These are phyloP conservation scores for Aurelia coerulea DNA, from an alignment of 30 jellyfish, hydroid and myxozoan genomes.

Conservation along the genomic window DNA sequence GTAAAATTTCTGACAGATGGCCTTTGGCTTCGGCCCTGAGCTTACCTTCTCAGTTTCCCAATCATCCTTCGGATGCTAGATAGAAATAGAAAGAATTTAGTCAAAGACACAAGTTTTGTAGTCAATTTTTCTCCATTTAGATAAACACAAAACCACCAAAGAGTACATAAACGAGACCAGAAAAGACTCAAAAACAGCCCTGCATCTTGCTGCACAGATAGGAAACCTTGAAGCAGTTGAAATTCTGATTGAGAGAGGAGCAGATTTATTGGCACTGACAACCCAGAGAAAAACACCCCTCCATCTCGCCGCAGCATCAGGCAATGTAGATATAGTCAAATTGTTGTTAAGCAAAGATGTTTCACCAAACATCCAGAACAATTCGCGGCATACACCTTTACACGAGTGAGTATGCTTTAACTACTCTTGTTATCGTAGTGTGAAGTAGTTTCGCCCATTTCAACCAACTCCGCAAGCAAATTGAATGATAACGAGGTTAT, in stretches of 20 bases:
- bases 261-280: slow-evolving; percentile 12
- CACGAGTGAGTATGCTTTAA: slow-evolving; percentile 22
- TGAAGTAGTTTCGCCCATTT: no score
- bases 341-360: slow-evolving; percentile 8
- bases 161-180: slow-evolving; percentile 7
- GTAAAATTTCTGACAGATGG: no score
- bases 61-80: no score
- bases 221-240: slow-evolving; percentile 17
- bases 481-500: no score
- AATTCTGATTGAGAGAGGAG: slow-evolving; percentile 24
- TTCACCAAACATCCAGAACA: not conserved
- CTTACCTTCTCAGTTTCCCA: no score
- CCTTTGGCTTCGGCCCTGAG: no score
- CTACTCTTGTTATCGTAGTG: no score
- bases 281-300: slow-evolving; percentile 3
- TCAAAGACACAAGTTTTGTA: not conserved
- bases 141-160: not conserved
- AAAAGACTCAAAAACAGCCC: slow-evolving; percentile 28
- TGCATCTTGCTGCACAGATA: slow-evolving; percentile 27
- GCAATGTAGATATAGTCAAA: slow-evolving; percentile 6
- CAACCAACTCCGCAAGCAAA: no score
- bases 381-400: slow-evolving; percentile 4
- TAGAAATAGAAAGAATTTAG: no score
- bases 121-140: not conserved
- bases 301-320: slow-evolving; percentile 28